These are phyloP conservation scores for Hydraecia micacea DNA, from an alignment of 2,888 invertebrate genomes.

Conservation along the genomic window DNA sequence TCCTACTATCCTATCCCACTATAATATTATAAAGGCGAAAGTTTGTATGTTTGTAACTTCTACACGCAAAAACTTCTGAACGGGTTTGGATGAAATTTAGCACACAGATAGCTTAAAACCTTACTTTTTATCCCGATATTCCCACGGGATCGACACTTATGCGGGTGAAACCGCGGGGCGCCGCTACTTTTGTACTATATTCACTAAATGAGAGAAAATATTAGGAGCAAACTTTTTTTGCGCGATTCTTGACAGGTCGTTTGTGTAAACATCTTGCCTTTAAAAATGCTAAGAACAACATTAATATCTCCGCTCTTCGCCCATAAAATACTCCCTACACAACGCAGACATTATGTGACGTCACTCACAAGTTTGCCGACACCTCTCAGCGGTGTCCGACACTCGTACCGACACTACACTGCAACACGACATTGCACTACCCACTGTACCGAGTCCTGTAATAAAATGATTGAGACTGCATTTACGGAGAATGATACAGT, in stretches of 20 bases:
- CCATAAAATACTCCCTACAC: not conserved
- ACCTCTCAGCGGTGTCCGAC: constrained; percentile 40
- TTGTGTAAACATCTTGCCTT: not conserved
- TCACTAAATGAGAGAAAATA: not conserved
- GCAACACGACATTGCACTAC: constrained; percentile 34
- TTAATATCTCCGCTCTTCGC: not conserved
- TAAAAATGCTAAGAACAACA: not conserved
- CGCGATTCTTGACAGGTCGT: not conserved
- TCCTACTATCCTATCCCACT: too few species aligned
- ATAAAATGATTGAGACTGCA: constrained; percentile 15
- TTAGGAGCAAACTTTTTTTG: not conserved
- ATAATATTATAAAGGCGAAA: too few species aligned
- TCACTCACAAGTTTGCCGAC: constrained; percentile 44
- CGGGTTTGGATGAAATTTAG: too few species aligned
- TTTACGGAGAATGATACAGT: not conserved
- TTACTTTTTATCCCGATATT: not conserved
- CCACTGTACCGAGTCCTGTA: not conserved
- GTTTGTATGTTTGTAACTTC: too few species aligned
- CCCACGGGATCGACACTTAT: not conserved
- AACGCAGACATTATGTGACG: constrained; percentile 20
- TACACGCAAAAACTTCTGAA: too few species aligned
- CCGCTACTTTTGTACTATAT: not conserved
- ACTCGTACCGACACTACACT: constrained; percentile 16
- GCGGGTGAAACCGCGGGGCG: not conserved
- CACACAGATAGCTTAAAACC: too few species aligned